These are phyloP conservation scores for Amazonetta brasiliensis DNA, from an alignment of 2,797 vertebrate genomes.

Conservation along the genomic window DNA sequence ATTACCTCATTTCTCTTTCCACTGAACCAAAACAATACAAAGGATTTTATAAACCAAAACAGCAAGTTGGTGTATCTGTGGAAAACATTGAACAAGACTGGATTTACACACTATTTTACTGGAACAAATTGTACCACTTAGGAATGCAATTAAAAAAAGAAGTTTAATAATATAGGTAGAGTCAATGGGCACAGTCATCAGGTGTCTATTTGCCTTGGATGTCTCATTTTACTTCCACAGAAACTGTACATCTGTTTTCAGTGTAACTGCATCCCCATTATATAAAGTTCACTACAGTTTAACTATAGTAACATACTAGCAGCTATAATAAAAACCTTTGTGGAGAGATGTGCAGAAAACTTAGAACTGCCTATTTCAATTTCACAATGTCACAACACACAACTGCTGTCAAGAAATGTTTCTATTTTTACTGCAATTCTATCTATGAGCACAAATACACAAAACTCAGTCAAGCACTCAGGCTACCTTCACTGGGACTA, in stretches of 20 bases:
- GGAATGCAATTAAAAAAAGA: constrained; percentile 35
- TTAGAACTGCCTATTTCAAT: constrained; percentile 15
- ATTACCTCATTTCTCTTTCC: constrained; percentile 29
- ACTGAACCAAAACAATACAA: neutral
- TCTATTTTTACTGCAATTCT: constrained; percentile 29
- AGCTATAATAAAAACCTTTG: constrained; percentile 32
- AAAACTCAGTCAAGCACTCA: constrained; percentile 8
- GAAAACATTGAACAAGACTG: constrained; percentile 30
- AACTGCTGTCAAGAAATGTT: neutral
- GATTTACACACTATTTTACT: constrained; percentile 47
- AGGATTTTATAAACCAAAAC: constrained; percentile 10
- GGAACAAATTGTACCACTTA: constrained; percentile 45
- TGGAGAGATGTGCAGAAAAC: constrained; percentile 17
- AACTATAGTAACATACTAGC: neutral
- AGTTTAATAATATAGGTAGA: constrained; percentile 15
- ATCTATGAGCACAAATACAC: neutral
- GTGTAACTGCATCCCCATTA: neutral
- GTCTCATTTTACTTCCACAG: constrained; percentile 8
- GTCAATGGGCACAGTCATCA: neutral
- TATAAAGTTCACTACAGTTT: constrained; percentile 4
- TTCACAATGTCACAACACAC: neutral
- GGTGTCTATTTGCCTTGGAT: neutral
- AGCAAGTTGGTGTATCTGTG: neutral
- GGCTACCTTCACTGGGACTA: neutral
- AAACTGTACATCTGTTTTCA: neutral